A percentile compares a stretch with the other conserved stretches of the same genome.
Evolutionary conservation across 1,140 invertebrate species (phyloP).

Genomic region (Trichonephila clavipes): DNA sequence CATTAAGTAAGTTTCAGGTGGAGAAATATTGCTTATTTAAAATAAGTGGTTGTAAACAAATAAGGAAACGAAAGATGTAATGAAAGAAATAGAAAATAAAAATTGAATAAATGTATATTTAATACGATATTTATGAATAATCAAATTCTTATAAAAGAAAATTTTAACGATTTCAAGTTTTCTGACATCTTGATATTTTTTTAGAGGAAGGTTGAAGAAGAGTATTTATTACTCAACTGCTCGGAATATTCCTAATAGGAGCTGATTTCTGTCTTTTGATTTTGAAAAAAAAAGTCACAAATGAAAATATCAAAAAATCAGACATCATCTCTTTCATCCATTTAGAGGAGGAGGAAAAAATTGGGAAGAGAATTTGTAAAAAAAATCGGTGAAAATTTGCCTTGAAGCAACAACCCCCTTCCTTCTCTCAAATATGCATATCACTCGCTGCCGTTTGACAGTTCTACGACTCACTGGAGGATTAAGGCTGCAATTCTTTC

Average conservation of each 20-base stretch:
- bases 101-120: not conserved
- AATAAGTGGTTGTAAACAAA: not conserved
- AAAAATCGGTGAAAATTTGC: slow-evolving; percentile 47
- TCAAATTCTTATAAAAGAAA: not conserved
- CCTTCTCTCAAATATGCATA: slow-evolving; percentile 70
- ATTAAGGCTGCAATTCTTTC: slow-evolving; percentile 63
- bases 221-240: too few species aligned
- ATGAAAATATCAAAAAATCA: not conserved
- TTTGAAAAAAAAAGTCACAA: not conserved
- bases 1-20: too few species aligned
- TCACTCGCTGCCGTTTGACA: slow-evolving; percentile 67
- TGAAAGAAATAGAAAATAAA: not conserved
- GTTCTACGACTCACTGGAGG: slow-evolving; percentile 62
- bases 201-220: too few species aligned
- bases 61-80: not conserved
- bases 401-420: slow-evolving; percentile 45
- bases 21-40: not conserved
- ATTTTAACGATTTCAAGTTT: not conserved
- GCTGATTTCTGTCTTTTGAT: not conserved
- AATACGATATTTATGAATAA: not conserved
- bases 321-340: not conserved
- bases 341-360: not conserved
- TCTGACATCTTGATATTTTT: too few species aligned
- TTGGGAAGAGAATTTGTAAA: not conserved
- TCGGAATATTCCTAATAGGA: too few species aligned